phyloP scores from a whole-genome alignment of 2,888 invertebrate species.

The Bimastos eiseni region DNA sequence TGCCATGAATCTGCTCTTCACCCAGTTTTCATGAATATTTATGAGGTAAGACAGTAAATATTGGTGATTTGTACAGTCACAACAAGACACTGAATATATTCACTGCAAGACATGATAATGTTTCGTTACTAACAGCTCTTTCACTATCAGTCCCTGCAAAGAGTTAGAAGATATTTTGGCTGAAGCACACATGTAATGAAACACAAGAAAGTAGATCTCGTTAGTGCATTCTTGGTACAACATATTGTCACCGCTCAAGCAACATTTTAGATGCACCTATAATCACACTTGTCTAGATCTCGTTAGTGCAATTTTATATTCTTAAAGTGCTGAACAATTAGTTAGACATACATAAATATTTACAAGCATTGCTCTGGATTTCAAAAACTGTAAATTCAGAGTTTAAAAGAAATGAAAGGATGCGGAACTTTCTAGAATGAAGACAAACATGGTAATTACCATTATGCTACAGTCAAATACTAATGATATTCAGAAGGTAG shows the following conservation, averaged over 20 bases:
- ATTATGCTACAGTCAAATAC: background rate
- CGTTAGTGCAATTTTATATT: background rate
- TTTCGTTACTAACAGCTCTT: background rate
- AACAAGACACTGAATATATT: background rate
- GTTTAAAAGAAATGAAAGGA: background rate
- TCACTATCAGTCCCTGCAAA: background rate
- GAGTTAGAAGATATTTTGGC: background rate
- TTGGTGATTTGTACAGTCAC: background rate
- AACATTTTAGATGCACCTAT: background rate
- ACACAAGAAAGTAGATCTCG: background rate
- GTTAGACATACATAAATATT: background rate
- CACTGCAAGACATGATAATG: background rate
- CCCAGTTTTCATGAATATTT: background rate
- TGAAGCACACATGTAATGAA: background rate
- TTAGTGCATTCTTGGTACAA: background rate
- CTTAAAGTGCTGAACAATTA: background rate
- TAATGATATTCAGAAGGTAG: background rate
- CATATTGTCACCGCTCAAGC: background rate
- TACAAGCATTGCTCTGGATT: background rate
- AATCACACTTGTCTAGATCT: background rate
- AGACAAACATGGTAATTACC: background rate
- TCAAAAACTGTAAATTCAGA: background rate
- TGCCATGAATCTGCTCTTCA: background rate
- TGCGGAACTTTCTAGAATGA: background rate
- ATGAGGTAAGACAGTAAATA: conserved; percentile 13